A percentile compares a stretch with the other conserved stretches of the same genome.
phyloP scores from a whole-genome alignment of 2,888 invertebrate genomes.

The Atethmia centrago region DNA sequence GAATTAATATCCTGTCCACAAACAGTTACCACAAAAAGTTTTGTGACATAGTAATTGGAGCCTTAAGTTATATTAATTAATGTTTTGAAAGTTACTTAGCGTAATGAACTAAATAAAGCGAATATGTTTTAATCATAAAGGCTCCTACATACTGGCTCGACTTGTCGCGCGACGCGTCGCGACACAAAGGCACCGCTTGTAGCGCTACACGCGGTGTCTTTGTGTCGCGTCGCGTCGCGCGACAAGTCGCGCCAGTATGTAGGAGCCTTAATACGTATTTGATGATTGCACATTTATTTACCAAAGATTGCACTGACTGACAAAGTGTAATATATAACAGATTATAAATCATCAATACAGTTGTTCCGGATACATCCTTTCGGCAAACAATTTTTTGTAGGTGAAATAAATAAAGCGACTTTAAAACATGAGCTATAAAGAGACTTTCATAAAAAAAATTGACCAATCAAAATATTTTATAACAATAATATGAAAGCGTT shows the following conservation, averaged over 20 bases:
- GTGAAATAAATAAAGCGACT: not conserved
- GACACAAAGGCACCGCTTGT: too few relatives aligned
- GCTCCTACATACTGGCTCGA: too few relatives aligned
- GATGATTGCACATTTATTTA: not conserved
- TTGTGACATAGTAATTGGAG: not conserved
- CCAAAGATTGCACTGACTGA: not conserved
- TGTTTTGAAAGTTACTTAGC: not conserved
- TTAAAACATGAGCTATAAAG: too few relatives aligned
- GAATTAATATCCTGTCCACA: too few relatives aligned
- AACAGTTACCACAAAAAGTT: too few relatives aligned
- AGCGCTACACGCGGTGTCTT: too few relatives aligned
- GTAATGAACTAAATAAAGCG: not conserved
- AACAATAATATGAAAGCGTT: slow-evolving; percentile 14
- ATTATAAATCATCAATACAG: not conserved
- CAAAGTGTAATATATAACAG: not conserved
- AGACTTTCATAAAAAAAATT: not conserved
- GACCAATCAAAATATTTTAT: slow-evolving; percentile 10
- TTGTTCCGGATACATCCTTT: not conserved
- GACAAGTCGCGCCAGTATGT: too few relatives aligned
- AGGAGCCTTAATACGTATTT: too few relatives aligned
- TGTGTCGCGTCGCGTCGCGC: too few relatives aligned
- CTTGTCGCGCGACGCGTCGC: too few relatives aligned
- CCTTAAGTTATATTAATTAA: not conserved
- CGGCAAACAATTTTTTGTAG: not conserved
- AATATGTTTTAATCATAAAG: not conserved